Percentiles rank a stretch among this genome's conserved stretches.
These are phyloP conservation scores for Mormyrus hasselquistii DNA, from an alignment of 2,797 vertebrate species.

Conservation along the genomic window DNA sequence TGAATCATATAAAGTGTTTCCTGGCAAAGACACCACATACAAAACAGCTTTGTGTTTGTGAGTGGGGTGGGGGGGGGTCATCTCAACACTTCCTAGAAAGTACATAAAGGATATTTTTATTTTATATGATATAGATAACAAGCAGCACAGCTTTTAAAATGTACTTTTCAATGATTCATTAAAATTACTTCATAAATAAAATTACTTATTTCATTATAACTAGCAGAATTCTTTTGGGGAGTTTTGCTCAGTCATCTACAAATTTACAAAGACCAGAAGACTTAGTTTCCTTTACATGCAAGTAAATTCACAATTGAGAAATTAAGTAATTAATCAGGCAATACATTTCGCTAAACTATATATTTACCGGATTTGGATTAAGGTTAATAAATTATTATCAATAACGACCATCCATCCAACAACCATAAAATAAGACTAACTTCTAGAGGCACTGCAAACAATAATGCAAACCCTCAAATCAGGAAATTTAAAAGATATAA, in stretches of 20 bases:
- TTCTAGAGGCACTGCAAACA: neutral
- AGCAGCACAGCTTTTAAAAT: neutral
- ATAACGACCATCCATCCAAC: neutral
- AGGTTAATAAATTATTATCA: neutral
- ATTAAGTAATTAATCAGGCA: neutral
- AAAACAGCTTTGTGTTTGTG: neutral
- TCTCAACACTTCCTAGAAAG: neutral
- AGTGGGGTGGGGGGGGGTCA: neutral
- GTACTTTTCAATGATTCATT: neutral
- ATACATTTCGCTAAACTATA: neutral
- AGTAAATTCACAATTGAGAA: neutral
- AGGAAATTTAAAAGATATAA: neutral
- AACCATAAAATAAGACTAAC: neutral
- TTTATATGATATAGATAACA: neutral
- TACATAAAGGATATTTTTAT: neutral
- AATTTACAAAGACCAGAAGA: neutral
- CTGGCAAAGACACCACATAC: neutral
- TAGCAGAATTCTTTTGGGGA: neutral
- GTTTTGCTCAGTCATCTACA: neutral
- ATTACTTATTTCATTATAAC: neutral
- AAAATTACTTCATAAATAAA: neutral
- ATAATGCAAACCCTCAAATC: neutral
- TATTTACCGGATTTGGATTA: neutral
- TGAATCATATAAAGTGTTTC: constrained; percentile 14
- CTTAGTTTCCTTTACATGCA: neutral